Evolutionary conservation across 64 coral and sea anemone genomes (phyloP), one percentile per base, ranked within the genome.

Genomic region (Stichodactyla mertensii): DNA sequence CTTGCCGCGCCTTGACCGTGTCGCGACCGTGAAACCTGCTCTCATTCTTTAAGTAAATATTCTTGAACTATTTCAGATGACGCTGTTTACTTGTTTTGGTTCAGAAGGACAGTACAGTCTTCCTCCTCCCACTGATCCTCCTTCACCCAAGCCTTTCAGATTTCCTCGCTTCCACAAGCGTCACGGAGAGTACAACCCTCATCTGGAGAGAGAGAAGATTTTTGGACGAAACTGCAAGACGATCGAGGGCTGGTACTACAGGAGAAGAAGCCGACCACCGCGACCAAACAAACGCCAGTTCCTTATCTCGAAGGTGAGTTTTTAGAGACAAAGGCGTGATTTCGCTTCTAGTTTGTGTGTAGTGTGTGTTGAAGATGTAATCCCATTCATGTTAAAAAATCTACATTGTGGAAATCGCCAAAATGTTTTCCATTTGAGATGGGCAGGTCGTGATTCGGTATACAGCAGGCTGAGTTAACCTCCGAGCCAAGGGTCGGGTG

Each of bases 141-240:
- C 69, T n/a, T 26, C 78, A 4, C 53, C 78, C 52, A 81, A 81
- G 51, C 53, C 78, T 2, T 81, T 81, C n/a, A 15, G 78, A 55
- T 81, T 81, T 10, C 78, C 78, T 81, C 78, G 78, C 6, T 51
- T 20, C 12, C 78, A 81, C 53, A 52, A 55, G 26, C 36, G 53
- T 9, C 78, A 55, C n/a, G 78, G 78, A 52, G 78, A 81, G 10
- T 81, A 81, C 78, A 53, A 19, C 6, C 78, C 78, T 18, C 78
- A 81, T 53, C 13, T 81, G n/a, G 78, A 81, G 54, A 23, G 78
- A 81, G 78, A 81, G 26, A 81, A 81, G 53, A 55, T 81, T 19
- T 81, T 81, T 81, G 78, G 78, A 20, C 51, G 78, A 55, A 81
- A 81, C 53, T 81, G 78, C 26, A 81, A 28, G 78, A 81, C 51